phyloP scores from a whole-genome alignment of 2,113 vertebrate genomes.

The Phyllostomus discolor region DNA sequence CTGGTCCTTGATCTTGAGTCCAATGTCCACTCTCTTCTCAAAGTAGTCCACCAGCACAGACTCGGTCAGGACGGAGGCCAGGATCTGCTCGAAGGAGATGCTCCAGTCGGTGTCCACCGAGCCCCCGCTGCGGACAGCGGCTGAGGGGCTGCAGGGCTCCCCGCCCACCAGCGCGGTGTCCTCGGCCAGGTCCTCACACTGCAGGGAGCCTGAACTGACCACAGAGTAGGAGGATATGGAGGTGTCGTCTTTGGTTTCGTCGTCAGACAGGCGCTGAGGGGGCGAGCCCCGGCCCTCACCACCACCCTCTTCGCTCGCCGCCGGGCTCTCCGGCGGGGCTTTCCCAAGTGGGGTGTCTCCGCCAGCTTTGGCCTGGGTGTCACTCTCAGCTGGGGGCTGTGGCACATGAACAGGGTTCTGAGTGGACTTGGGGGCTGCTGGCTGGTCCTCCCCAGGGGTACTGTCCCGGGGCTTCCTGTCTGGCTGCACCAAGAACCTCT shows the following conservation, averaged over 20 bases:
- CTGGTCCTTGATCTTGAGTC: conserved; percentile 88
- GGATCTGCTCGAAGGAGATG: conserved; percentile 96
- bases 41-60: conserved; percentile 94
- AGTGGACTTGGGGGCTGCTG: conserved; percentile 43
- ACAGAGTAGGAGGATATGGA: conserved; percentile 95
- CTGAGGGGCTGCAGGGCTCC: conserved; percentile 70
- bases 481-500: conserved; percentile 87
- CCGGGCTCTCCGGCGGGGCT: conserved; percentile 73
- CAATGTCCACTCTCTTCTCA: conserved; percentile 89
- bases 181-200: conserved; percentile 91
- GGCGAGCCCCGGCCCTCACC: conserved; percentile 77
- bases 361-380: conserved; percentile 59
- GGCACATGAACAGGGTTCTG: conserved; percentile 68
- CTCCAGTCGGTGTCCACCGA: conserved; percentile 92
- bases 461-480: conserved; percentile 77
- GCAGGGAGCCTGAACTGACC: conserved; percentile 91
- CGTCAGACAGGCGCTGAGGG: conserved; percentile 81
- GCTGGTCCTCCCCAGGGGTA: conserved; percentile 72
- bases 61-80: conserved; percentile 96
- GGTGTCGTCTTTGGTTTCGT: conserved; percentile 92
- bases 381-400: conserved; percentile 45
- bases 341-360: conserved; percentile 68
- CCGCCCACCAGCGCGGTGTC: conserved; percentile 89
- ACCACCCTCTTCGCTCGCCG: conserved; percentile 64
- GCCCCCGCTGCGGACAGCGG: conserved; percentile 77